Percentiles rank a stretch among this genome's conserved stretches.
These are phyloP conservation scores for Sympetrum striolatum DNA, from an alignment of 2,888 invertebrate genomes.

Conservation along the genomic window DNA sequence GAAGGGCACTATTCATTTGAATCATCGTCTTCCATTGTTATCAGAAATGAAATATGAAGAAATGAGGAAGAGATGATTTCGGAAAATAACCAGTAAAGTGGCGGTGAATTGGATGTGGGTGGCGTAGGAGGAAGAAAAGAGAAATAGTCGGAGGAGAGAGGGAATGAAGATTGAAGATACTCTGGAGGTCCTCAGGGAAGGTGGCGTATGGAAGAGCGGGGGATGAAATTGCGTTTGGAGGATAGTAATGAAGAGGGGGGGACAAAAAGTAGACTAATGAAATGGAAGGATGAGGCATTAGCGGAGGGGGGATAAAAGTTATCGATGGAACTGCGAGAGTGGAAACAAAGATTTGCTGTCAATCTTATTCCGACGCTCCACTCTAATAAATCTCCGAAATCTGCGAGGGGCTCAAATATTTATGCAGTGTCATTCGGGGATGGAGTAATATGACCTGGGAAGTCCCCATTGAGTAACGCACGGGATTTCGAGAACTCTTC, in stretches of 20 bases:
- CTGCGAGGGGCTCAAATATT: neutral
- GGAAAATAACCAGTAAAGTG: neutral
- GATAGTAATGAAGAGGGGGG: neutral
- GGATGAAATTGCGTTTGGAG: neutral
- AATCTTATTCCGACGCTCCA: neutral
- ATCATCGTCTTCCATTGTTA: neutral
- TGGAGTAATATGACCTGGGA: neutral
- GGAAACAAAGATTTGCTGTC: neutral
- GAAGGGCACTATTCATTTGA: too few species aligned
- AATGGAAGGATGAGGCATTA: neutral
- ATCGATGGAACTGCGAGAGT: neutral
- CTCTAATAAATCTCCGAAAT: neutral
- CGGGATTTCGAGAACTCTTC: too few species aligned
- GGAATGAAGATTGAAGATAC: neutral
- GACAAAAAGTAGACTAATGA: neutral
- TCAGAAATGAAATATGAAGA: neutral
- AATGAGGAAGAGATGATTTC: neutral
- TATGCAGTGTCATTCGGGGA: neutral
- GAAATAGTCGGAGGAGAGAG: neutral
- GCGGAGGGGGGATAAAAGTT: neutral
- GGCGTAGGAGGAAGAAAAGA: neutral
- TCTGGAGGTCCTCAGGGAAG: neutral
- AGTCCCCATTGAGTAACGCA: too few species aligned
- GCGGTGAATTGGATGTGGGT: neutral
- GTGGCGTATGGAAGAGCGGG: neutral